Evolutionary conservation across 2,113 vertebrate genomes (phyloP), one percentile per base, ranked within the genome.

Genomic region (Panthera uncia): DNA sequence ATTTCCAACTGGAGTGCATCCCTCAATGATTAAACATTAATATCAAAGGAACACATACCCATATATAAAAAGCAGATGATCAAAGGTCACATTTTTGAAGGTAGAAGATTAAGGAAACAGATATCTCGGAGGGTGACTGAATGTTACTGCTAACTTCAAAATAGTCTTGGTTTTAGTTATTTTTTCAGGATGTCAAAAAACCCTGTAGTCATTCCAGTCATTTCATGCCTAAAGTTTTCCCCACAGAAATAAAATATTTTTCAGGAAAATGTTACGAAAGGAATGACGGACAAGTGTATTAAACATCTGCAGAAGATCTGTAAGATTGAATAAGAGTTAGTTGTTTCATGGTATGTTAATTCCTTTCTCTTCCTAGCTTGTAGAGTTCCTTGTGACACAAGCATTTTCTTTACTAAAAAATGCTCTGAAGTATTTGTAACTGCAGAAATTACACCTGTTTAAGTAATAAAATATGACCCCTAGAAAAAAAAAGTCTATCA

Each of bases 291-390:
- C 36, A 81, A 66, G n/a, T 87, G 89, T 90, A 96, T 87, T 91
- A 81, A 96, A 97, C 57, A 88, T 97, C 97, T 98, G 93, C n/a
- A 97, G 92, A 92, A 97, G 86, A 96, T 78, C 90, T 78, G 74
- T 95, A 95, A 97, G 84, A 25, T 31, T 50, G 87, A 96, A 94
- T 45, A 78, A 95, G 81, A 92, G 41, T 63, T 48, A 29, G 15
- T 94, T 91, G 69, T 50, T 29, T 18, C 61, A 41, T 96, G 52
- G 36, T 89, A 36, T 94, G 92, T 74, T 86, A 93, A 85, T 96
- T 97, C 61, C 66, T 97, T 93, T 95, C 41, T 95, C 63, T 63
- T 94, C 10, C 52, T 88, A 38, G 21, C 69, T 96, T 91, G n/a
- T 97, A 86, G 83, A 87, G 11, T 89, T 45, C 61, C 63, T 95